phyloP scores from a whole-genome alignment of 2,888 invertebrate species.

The Phoenoteleia sp. region DNA sequence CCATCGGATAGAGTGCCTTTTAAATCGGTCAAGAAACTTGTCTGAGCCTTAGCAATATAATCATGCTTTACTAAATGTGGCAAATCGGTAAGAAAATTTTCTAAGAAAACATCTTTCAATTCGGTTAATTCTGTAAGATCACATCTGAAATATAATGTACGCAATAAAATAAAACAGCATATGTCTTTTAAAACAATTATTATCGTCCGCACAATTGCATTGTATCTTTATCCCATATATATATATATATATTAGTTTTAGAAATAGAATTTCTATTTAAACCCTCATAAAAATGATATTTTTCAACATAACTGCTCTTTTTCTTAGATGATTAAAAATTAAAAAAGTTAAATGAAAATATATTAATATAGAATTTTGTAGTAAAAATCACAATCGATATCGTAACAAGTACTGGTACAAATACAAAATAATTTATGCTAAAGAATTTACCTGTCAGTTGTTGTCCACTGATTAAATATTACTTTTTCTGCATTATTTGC shows the following conservation, averaged over 20 bases:
- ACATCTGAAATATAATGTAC: background rate
- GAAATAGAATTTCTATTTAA: no score
- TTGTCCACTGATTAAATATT: constrained; percentile 3
- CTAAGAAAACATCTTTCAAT: background rate
- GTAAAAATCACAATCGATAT: no score
- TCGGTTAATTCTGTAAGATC: background rate
- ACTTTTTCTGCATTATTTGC: background rate
- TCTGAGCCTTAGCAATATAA: background rate
- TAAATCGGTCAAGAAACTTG: background rate
- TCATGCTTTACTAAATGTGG: constrained; percentile 17
- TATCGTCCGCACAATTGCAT: no score
- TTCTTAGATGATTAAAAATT: background rate
- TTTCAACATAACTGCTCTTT: no score
- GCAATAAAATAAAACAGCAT: background rate
- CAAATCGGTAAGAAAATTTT: background rate
- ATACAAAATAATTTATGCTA: background rate
- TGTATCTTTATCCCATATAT: no score
- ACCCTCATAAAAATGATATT: no score
- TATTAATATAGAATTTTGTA: background rate
- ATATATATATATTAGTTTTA: no score
- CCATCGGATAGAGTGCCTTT: no score
- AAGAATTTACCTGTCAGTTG: background rate
- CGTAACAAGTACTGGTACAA: no score
- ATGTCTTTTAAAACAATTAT: no score
- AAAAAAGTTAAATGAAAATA: background rate